Conservation (phyloP, 1,140 invertebrate species). For the Melitaea cinxia region DNA sequence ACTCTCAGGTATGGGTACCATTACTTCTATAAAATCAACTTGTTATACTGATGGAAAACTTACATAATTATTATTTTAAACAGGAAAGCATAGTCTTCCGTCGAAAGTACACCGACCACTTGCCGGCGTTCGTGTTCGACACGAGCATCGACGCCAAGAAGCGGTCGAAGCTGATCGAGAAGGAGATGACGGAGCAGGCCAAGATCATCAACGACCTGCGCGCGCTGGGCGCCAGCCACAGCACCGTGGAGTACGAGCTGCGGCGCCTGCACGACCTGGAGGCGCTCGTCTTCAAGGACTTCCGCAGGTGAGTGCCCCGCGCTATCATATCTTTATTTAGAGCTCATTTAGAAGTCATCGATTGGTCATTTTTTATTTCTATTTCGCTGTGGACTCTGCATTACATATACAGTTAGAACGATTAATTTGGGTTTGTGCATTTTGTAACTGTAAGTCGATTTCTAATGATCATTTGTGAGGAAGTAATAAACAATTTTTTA, state of each 20-base stretch:
- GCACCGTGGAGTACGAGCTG: constrained; percentile 95
- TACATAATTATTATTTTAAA: constrained; percentile 6
- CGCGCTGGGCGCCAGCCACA: constrained; percentile 93
- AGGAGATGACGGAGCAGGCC: constrained; percentile 98
- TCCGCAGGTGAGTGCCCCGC: constrained; percentile 79
- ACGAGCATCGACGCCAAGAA: constrained; percentile 92
- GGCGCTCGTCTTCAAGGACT: constrained; percentile 94
- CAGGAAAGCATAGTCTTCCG: constrained; percentile 87
- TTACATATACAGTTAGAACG: too few species aligned
- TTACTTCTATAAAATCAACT: background rate
- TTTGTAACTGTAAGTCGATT: too few species aligned
- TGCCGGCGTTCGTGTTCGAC: constrained; percentile 94
- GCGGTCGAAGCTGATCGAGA: constrained; percentile 96
- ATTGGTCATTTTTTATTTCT: too few species aligned
- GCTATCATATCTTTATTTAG: too few species aligned
- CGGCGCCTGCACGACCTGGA: constrained; percentile 95
- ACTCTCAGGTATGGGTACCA: constrained; percentile 63
- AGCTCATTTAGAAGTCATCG: too few species aligned
- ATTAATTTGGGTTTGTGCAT: too few species aligned
- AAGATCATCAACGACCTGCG: constrained; percentile 96
- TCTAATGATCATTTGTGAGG: too few species aligned
- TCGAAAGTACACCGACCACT: constrained; percentile 85
- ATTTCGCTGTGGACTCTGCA: too few species aligned
- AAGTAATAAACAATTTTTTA: too few species aligned
- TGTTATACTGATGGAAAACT: background rate